phyloP scores from a whole-genome alignment of 2,113 vertebrate genomes.

The Orthonyx spaldingii region DNA sequence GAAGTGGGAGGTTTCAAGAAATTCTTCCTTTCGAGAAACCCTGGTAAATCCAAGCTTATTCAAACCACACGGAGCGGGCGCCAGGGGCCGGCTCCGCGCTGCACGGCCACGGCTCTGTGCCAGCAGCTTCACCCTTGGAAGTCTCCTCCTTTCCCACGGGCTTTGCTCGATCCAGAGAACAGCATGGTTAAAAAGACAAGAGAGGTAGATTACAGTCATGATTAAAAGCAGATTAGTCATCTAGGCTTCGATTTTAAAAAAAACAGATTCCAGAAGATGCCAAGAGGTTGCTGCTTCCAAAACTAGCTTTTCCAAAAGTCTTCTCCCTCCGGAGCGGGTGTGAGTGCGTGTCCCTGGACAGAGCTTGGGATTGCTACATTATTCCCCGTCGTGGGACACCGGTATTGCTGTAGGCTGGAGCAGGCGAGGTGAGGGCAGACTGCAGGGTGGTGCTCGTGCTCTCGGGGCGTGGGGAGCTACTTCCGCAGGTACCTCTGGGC shows the following conservation, averaged over 20 bases:
- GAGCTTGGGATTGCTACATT: slow-evolving; percentile 80
- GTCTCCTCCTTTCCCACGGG: slow-evolving; percentile 17
- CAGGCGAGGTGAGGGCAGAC: slow-evolving; percentile 44
- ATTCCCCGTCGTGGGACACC: slow-evolving; percentile 59
- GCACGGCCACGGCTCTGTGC: slow-evolving; percentile 50
- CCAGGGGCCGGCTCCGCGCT: neutral
- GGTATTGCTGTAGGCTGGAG: slow-evolving; percentile 72
- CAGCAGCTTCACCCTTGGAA: slow-evolving; percentile 35
- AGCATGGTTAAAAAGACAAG: slow-evolving; percentile 81
- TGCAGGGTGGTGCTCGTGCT: slow-evolving; percentile 28
- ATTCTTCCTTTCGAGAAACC: slow-evolving; percentile 52
- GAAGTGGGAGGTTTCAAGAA: slow-evolving; percentile 32
- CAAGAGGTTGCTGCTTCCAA: slow-evolving; percentile 68
- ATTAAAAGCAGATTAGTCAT: slow-evolving; percentile 79
- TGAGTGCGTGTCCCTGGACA: slow-evolving; percentile 35
- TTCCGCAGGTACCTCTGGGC: slow-evolving; percentile 95
- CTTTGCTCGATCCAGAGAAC: slow-evolving; percentile 76
- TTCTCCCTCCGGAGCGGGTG: slow-evolving; percentile 12
- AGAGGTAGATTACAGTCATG: slow-evolving; percentile 95
- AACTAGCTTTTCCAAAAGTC: slow-evolving; percentile 42
- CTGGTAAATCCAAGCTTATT: slow-evolving; percentile 83
- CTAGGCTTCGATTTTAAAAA: slow-evolving; percentile 71
- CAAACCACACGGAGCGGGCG: slow-evolving; percentile 68
- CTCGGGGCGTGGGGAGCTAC: slow-evolving; percentile 55
- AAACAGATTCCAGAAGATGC: slow-evolving; percentile 71